Percentiles rank a stretch among this genome's conserved stretches.
These are phyloP conservation scores for Porites lutea DNA, from an alignment of 64 coral and sea anemone genomes.

Conservation along the genomic window DNA sequence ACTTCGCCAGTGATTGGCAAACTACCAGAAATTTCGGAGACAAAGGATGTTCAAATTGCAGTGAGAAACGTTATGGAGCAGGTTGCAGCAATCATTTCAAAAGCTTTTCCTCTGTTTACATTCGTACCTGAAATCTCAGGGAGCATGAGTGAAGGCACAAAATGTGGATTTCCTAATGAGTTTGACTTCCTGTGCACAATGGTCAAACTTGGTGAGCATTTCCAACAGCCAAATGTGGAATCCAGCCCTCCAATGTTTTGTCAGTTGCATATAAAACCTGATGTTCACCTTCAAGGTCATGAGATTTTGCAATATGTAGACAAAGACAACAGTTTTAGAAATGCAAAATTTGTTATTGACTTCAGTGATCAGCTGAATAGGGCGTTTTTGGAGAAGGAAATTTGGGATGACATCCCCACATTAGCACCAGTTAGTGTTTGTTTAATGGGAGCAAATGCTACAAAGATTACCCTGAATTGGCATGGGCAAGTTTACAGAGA, in stretches of 20 bases:
- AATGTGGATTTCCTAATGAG: conserved; percentile 48
- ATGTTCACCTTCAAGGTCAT: not conserved
- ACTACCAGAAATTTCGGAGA: conserved; percentile 26
- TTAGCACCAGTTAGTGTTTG: conserved; percentile 1
- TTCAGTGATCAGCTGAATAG: not conserved
- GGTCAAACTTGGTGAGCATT: not conserved
- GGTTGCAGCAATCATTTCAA: not conserved
- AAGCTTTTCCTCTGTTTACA: not conserved
- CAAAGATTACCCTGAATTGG: conserved; percentile 20
- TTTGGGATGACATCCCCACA: not conserved
- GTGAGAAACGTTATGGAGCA: conserved; percentile 22
- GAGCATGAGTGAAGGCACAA: conserved; percentile 12
- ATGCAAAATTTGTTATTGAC: conserved; percentile 15
- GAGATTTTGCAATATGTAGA: conserved; percentile 14
- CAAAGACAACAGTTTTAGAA: conserved; percentile 33
- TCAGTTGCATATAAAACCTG: conserved; percentile 25
- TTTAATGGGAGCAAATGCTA: conserved; percentile 8
- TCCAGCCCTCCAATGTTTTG: conserved; percentile 43
- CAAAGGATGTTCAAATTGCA: not conserved
- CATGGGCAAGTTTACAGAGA: conserved; percentile 29
- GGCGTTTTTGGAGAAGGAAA: conserved; percentile 13
- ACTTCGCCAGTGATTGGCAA: conserved; percentile 24
- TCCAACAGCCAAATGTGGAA: conserved; percentile 18
- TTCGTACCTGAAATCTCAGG: conserved; percentile 32
- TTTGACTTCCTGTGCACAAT: conserved; percentile 41